Conservation (phyloP, 1,140 invertebrate genomes). For the Trichomalopsis sarcophagae region DNA sequence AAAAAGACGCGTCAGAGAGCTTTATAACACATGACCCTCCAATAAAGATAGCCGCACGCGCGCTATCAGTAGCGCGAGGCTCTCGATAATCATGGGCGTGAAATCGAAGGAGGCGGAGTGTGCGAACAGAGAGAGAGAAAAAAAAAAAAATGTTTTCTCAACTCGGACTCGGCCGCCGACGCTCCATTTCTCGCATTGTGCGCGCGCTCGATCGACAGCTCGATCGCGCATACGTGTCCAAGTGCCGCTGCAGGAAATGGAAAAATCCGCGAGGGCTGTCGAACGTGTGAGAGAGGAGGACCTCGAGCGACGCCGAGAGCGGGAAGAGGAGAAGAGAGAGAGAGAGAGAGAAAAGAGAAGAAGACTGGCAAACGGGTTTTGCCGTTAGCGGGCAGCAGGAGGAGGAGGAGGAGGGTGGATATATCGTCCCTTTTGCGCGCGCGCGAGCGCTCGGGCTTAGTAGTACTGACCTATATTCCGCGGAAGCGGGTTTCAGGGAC, state of each 20-base stretch:
- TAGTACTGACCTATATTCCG: slow-evolving; percentile 73
- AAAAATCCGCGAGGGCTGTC: neutral
- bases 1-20: too few relatives aligned
- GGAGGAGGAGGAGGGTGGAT: neutral
- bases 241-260: neutral
- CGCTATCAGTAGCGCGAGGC: too few relatives aligned
- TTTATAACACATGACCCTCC: too few relatives aligned
- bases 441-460: slow-evolving; percentile 63
- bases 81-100: too few relatives aligned
- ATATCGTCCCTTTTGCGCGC: neutral
- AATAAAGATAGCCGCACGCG: too few relatives aligned
- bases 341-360: slow-evolving; percentile 37
- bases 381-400: slow-evolving; percentile 61
- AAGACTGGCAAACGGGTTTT: slow-evolving; percentile 69
- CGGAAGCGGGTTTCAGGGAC: slow-evolving; percentile 67
- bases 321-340: slow-evolving; percentile 31
- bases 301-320: slow-evolving; percentile 15
- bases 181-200: neutral
- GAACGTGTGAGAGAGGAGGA: neutral
- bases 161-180: neutral
- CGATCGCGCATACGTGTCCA: neutral
- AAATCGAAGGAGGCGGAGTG: neutral
- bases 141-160: slow-evolving; percentile 29
- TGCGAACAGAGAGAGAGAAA: slow-evolving; percentile 6
- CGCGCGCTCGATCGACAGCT: neutral